phyloP scores from a whole-genome alignment of 1,140 invertebrate genomes.

The Mylabris phalerata region DNA sequence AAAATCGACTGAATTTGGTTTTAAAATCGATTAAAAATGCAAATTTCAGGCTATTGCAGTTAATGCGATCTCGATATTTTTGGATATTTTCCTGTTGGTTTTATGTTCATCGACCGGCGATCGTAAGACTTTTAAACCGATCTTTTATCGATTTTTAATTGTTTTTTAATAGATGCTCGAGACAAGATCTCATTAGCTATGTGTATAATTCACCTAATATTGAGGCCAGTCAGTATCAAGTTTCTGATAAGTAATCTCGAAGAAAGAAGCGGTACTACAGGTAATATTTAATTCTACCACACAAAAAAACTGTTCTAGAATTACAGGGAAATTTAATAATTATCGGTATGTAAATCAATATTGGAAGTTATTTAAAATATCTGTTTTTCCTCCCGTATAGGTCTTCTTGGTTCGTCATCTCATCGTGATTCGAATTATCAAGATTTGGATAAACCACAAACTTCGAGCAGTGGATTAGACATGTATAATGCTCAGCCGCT shows the following conservation, averaged over 20 bases:
- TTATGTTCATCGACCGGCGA: slow-evolving; percentile 4
- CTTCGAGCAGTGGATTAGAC: too few species aligned
- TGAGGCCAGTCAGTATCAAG: slow-evolving; percentile 9
- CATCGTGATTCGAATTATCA: too few species aligned
- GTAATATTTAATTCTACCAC: neutral
- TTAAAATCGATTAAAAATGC: neutral
- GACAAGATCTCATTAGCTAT: slow-evolving; percentile 14
- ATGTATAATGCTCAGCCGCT: too few species aligned
- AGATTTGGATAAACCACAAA: too few species aligned
- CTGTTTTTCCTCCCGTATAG: too few species aligned
- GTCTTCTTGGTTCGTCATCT: too few species aligned
- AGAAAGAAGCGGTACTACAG: slow-evolving; percentile 9
- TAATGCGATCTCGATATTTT: slow-evolving; percentile 12
- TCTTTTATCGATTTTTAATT: neutral
- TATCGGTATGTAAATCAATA: too few species aligned
- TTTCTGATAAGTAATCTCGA: slow-evolving; percentile 13
- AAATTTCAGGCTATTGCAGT: slow-evolving; percentile 16
- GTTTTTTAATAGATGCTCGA: slow-evolving; percentile 7
- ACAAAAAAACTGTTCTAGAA: too few species aligned
- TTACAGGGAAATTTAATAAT: too few species aligned
- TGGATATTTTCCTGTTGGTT: slow-evolving; percentile 17
- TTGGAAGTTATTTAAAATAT: too few species aligned
- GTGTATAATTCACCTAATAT: slow-evolving; percentile 14
- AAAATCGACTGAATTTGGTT: slow-evolving; percentile 1
- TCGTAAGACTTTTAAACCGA: neutral